phyloP scores from a whole-genome alignment of 2,113 vertebrate species.

The Urocolius indicus region DNA sequence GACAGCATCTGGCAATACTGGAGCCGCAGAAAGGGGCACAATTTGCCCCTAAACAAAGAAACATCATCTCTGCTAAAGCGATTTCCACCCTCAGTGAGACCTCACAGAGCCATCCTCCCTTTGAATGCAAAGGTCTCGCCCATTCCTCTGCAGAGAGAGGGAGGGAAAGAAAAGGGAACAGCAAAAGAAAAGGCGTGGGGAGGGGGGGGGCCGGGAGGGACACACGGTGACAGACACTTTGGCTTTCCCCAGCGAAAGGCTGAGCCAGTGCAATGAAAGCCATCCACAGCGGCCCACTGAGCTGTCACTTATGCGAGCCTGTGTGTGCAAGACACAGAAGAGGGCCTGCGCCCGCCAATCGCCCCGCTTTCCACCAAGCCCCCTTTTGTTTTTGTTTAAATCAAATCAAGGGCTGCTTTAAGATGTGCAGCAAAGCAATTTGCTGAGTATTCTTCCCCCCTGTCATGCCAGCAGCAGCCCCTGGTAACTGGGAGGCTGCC shows the following conservation, averaged over 20 bases:
- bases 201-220: background rate
- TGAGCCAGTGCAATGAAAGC: conserved; percentile 68
- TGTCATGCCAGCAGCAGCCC: conserved; percentile 60
- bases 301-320: conserved; percentile 65
- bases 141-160: conserved; percentile 59
- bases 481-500: conserved; percentile 66
- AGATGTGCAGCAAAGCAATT: conserved; percentile 68
- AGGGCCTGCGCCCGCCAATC: conserved; percentile 54
- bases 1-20: conserved; percentile 57
- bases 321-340: conserved; percentile 42
- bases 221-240: conserved; percentile 66
- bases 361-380: conserved; percentile 62
- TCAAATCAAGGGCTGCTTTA: conserved; percentile 64
- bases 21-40: conserved; percentile 6
- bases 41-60: conserved; percentile 71
- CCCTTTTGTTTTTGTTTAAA: conserved; percentile 74
- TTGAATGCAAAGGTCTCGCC: conserved; percentile 74
- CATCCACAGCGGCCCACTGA: conserved; percentile 44
- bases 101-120: conserved; percentile 72
- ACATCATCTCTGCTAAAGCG: conserved; percentile 67
- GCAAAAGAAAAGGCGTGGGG: conserved; percentile 54
- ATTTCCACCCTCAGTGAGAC: conserved; percentile 68
- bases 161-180: conserved; percentile 57
- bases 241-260: conserved; percentile 59
- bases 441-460: conserved; percentile 56